Evolutionary conservation across 2,113 vertebrate species (phyloP).

Genomic region (Apteryx mantelli): DNA sequence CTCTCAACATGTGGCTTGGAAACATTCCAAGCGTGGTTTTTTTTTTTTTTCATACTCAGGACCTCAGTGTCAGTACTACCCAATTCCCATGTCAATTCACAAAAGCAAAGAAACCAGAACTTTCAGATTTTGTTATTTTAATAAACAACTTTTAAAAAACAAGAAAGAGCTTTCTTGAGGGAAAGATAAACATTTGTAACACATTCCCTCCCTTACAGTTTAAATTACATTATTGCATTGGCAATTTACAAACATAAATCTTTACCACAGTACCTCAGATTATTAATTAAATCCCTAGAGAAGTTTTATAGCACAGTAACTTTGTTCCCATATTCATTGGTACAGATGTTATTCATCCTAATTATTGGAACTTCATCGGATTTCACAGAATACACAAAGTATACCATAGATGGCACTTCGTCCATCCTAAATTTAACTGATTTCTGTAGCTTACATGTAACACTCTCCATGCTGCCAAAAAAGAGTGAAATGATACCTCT

Average conservation of each 20-base stretch:
- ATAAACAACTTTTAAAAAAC: neutral
- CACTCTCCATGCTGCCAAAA: neutral
- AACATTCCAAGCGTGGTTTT: neutral
- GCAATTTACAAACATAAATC: neutral
- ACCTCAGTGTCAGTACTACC: accelerated
- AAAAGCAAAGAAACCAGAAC: neutral
- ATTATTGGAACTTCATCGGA: neutral
- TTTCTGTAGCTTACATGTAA: neutral
- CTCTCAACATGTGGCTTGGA: neutral
- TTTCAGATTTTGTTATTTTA: neutral
- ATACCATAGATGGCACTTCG: neutral
- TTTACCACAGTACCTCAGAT: neutral
- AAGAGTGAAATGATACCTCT: constrained; percentile 38
- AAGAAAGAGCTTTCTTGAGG: neutral
- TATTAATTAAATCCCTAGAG: neutral
- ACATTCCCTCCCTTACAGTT: neutral
- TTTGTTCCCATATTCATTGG: neutral
- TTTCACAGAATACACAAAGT: neutral
- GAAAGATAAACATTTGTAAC: neutral
- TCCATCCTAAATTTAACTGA: neutral
- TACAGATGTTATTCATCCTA: neutral
- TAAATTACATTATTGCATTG: neutral
- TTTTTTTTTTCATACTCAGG: neutral
- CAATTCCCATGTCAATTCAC: neutral
- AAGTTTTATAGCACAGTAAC: neutral